Percentiles rank a stretch among this genome's conserved stretches.
phyloP scores from a whole-genome alignment of 2,113 vertebrate genomes.

The Leucoraja erinaceus region DNA sequence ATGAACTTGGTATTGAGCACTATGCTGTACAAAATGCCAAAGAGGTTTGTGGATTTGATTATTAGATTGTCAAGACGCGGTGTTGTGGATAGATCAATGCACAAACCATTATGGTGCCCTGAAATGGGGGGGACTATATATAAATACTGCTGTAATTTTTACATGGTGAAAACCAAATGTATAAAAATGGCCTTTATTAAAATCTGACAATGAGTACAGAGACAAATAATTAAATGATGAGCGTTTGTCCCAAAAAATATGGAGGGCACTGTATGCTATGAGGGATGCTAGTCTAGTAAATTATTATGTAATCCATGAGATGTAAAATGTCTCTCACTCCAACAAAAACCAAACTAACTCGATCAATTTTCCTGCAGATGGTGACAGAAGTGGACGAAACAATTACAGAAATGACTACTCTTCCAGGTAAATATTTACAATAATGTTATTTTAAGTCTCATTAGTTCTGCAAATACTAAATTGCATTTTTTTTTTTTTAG shows the following conservation, averaged over 20 bases:
- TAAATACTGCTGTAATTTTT: too few relatives aligned
- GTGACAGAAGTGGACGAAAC: constrained; percentile 11
- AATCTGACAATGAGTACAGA: too few relatives aligned
- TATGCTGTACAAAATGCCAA: background rate
- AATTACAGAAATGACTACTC: constrained; percentile 10
- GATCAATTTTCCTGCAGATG: background rate
- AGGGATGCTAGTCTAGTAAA: too few relatives aligned
- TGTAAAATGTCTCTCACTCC: background rate
- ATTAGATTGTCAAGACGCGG: too few relatives aligned
- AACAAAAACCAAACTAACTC: background rate
- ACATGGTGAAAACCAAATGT: too few relatives aligned
- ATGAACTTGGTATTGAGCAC: background rate
- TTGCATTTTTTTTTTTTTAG: background rate
- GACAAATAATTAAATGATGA: too few relatives aligned
- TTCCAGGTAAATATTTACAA: constrained; percentile 16
- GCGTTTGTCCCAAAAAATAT: too few relatives aligned
- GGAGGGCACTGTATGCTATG: too few relatives aligned
- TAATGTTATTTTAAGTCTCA: background rate
- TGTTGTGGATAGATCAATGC: too few relatives aligned
- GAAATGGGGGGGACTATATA: too few relatives aligned
- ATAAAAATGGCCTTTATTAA: too few relatives aligned
- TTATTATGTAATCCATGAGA: background rate
- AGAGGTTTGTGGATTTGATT: background rate
- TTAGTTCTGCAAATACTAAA: background rate
- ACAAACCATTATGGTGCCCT: too few relatives aligned